Evolutionary conservation across 2,888 invertebrate species (phyloP), one percentile per base, ranked within the genome.

Genomic region (Folsomia candida): DNA sequence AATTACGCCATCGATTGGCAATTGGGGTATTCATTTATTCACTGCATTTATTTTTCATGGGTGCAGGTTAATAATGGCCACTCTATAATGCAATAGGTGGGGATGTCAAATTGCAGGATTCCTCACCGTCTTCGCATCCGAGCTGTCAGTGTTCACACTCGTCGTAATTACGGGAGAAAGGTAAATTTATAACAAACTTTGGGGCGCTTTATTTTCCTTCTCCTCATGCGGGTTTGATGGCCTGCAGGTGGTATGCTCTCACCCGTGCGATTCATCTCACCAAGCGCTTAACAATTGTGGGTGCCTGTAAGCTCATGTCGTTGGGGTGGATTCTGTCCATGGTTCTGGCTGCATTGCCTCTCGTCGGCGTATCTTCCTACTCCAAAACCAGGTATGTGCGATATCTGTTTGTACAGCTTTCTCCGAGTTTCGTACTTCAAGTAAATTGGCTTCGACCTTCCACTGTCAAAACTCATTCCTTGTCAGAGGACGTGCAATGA

Each of bases 1-100:
- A 94, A 94, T 83, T 90, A 90, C 83, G 94, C 94, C 2, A 94
- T 91, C 80, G 89, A 91, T 81, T 95, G 95, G 94, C 94, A 95
- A 83, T 88, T 89, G 78, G 89, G 90, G 87, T 62, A 37, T 28
- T 47, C 9, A 47, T 11, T 18, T 47, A 18, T 47, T 18, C 47
- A n/a, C n/a, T n/a, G n/a, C n/a, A n/a, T n/a, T n/a, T n/a, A n/a
- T n/a, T n/a, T n/a, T n/a, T n/a, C n/a, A n/a, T n/a, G n/a, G n/a
- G n/a, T n/a, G n/a, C n/a, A n/a, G n/a, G n/a, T n/a, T n/a, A n/a
- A n/a, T n/a, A n/a, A n/a, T n/a, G n/a, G n/a, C n/a, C n/a, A n/a
- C n/a, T n/a, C n/a, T n/a, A n/a, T n/a, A n/a, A n/a, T n/a, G n/a
- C n/a, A n/a, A n/a, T n/a, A n/a, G n/a, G 9, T 82, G 83, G 78